Conservation (phyloP, 92 coral and sea anemone species). For the Phenganax marumi region DNA sequence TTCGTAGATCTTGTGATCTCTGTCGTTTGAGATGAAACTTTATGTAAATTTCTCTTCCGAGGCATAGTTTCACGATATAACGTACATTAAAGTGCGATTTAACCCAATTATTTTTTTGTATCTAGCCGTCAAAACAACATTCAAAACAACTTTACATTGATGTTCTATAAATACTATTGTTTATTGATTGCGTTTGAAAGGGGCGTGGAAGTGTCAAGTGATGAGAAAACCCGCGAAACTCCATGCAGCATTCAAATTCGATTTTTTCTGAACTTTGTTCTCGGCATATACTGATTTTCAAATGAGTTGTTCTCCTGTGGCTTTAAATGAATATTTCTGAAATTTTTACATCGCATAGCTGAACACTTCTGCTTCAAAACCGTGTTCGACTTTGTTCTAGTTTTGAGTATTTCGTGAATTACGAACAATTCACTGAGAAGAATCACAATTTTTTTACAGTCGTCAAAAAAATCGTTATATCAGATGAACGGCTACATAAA, state of each 20-base stretch:
- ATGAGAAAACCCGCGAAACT: constrained; percentile 1
- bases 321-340: neutral
- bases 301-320: neutral
- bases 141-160: too few species aligned
- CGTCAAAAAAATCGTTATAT: constrained; percentile 13
- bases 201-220: constrained; percentile 9
- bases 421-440: neutral
- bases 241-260: constrained; percentile 2
- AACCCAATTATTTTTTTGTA: too few species aligned
- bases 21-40: constrained; percentile 11
- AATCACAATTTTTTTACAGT: neutral
- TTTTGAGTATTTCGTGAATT: constrained; percentile 5
- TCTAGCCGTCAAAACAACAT: too few species aligned
- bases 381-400: neutral
- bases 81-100: neutral
- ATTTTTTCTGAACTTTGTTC: neutral
- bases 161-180: neutral
- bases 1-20: neutral
- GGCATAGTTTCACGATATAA: neutral
- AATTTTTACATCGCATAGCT: too few species aligned
- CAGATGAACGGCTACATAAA: constrained; percentile 2
- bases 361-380: neutral
- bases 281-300: neutral
- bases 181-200: neutral
- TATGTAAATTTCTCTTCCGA: constrained; percentile 14